phyloP scores from a whole-genome alignment of 2,888 invertebrate genomes.

The Arrhopalites spinosus region DNA sequence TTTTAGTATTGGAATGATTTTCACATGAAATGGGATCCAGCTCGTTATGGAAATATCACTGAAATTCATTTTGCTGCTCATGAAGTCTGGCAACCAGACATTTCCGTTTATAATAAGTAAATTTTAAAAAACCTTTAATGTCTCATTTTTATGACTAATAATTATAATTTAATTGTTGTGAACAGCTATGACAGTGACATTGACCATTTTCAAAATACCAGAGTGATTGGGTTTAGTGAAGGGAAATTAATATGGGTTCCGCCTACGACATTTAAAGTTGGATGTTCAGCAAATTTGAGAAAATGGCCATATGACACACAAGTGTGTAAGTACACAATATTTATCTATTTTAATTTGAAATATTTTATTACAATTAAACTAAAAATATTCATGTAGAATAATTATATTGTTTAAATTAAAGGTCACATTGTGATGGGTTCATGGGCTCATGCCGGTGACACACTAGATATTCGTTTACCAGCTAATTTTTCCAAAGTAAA shows the following conservation, averaged over 20 bases:
- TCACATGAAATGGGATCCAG: constrained; percentile 73
- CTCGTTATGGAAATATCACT: constrained; percentile 69
- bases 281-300: constrained; percentile 63
- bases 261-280: constrained; percentile 70
- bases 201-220: constrained; percentile 67
- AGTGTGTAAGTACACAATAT: constrained; percentile 61
- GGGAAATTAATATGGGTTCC: constrained; percentile 71
- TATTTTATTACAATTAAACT: no score
- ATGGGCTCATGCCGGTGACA: constrained; percentile 69
- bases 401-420: no score
- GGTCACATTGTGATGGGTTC: constrained; percentile 70
- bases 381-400: no score
- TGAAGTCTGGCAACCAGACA: constrained; percentile 80
- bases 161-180: no score
- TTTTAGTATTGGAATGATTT: constrained; percentile 71
- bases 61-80: constrained; percentile 69
- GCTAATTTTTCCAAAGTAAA: constrained; percentile 44
- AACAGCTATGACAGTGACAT: constrained; percentile 62
- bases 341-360: no score
- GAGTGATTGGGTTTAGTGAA: constrained; percentile 62
- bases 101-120: constrained; percentile 69
- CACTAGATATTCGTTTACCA: constrained; percentile 60
- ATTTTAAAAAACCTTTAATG: neutral
- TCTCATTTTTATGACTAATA: neutral
- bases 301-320: constrained; percentile 80